phyloP scores from a whole-genome alignment of 2,888 invertebrate genomes.

The Cryptocephalus moraei region DNA sequence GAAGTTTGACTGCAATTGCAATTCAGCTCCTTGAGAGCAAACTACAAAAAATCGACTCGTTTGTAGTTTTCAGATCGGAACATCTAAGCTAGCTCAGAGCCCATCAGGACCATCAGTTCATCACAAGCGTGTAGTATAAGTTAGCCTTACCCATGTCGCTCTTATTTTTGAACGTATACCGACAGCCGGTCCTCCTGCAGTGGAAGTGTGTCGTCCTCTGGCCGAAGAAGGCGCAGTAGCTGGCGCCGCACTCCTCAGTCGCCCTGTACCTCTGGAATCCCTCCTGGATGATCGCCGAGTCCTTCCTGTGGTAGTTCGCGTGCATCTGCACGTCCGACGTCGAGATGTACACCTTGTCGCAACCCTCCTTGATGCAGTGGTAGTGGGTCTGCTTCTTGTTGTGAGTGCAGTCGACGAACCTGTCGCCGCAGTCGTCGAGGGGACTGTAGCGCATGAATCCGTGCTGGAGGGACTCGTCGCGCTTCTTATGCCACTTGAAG shows the following conservation, averaged over 20 bases:
- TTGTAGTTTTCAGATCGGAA: too few relatives aligned
- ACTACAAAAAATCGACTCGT: too few relatives aligned
- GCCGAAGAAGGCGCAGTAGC: conserved; percentile 84
- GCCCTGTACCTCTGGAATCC: conserved; percentile 95
- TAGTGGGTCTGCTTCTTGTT: conserved; percentile 93
- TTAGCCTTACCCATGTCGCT: conserved; percentile 89
- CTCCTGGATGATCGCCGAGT: conserved; percentile 94
- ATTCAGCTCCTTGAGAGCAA: too few relatives aligned
- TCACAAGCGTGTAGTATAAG: too few relatives aligned
- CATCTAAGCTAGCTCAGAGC: too few relatives aligned
- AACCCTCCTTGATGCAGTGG: conserved; percentile 91
- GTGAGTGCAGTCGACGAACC: conserved; percentile 64
- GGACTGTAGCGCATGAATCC: conserved; percentile 87
- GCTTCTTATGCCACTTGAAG: conserved; percentile 98
- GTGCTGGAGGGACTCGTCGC: conserved; percentile 91
- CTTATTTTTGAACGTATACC: conserved; percentile 96
- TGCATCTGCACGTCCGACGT: conserved; percentile 99
- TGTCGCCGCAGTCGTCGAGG: conserved; percentile 84
- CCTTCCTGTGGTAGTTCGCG: conserved; percentile 96
- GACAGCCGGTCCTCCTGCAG: conserved; percentile 82
- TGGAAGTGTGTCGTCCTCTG: conserved; percentile 97
- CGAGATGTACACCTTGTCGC: conserved; percentile 91
- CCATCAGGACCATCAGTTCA: too few relatives aligned
- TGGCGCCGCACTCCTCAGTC: conserved; percentile 89
- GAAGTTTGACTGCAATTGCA: too few relatives aligned